These are phyloP conservation scores for Macroglossus sobrinus DNA, from an alignment of 2,113 vertebrate species.

Conservation along the genomic window DNA sequence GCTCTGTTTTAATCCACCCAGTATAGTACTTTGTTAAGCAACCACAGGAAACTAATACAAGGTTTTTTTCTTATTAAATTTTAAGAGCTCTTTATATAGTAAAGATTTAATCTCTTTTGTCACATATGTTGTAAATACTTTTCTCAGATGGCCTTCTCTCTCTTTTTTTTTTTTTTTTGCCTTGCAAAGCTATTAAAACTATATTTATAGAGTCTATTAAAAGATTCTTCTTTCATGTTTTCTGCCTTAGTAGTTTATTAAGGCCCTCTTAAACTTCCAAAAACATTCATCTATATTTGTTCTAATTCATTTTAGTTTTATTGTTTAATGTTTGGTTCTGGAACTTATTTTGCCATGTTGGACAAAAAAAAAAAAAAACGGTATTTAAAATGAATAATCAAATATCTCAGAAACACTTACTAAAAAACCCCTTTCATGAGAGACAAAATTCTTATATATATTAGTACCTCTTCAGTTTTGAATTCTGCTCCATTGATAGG, in stretches of 20 bases:
- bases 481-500: neutral
- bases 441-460: neutral
- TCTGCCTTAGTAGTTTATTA: neutral
- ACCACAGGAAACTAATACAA: neutral
- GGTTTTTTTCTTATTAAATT: neutral
- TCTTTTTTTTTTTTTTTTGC: no score
- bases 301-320: neutral
- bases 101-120: neutral
- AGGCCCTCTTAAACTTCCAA: neutral
- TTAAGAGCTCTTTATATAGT: neutral
- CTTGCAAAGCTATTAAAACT: neutral
- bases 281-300: neutral
- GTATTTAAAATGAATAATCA: neutral
- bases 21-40: neutral
- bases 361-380: neutral
- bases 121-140: neutral
- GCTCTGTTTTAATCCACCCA: neutral
- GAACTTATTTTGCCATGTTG: neutral
- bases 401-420: neutral
- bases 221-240: neutral
- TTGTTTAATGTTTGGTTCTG: neutral
- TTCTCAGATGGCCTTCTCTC: neutral
- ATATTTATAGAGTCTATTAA: neutral
- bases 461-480: neutral
- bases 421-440: neutral